Percentiles rank a stretch among this genome's conserved stretches.
Evolutionary conservation across 2,888 invertebrate species (phyloP).

Genomic region (Ypsolopha scabrella): DNA sequence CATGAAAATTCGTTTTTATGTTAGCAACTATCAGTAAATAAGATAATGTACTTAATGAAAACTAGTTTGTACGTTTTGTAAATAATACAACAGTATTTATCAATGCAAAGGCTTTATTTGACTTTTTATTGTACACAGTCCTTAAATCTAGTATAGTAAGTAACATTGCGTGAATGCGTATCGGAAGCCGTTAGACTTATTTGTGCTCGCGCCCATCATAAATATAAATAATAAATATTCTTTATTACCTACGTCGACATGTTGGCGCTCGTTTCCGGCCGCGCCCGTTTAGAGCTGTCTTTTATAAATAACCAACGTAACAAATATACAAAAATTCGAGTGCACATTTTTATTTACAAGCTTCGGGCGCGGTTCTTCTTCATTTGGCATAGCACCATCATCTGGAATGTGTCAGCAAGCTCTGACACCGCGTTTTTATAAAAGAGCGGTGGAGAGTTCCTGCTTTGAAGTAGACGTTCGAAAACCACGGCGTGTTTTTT

Average conservation of each 20-base stretch:
- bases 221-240: conserved; percentile 25
- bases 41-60: too few species aligned
- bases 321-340: conserved; percentile 51
- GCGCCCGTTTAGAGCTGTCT: conserved; percentile 20
- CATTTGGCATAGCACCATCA: conserved; percentile 14
- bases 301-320: conserved; percentile 26
- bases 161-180: conserved; percentile 59
- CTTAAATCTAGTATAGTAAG: conserved; percentile 56
- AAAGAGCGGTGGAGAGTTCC: conserved; percentile 8
- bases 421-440: conserved; percentile 10
- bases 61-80: not conserved
- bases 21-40: too few species aligned
- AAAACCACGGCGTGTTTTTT: too few species aligned
- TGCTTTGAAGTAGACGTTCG: not conserved
- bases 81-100: conserved; percentile 29
- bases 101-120: conserved; percentile 67
- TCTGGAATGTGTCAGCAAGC: conserved; percentile 21
- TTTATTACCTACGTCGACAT: not conserved
- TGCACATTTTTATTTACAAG: conserved; percentile 1
- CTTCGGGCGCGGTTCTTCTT: conserved; percentile 9
- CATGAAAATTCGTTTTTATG: too few species aligned
- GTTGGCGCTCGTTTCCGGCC: conserved; percentile 11
- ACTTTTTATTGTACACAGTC: conserved; percentile 51
- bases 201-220: conserved; percentile 35
- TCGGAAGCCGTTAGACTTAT: conserved; percentile 30